Percentiles rank a stretch among this genome's conserved stretches.
phyloP scores from a whole-genome alignment of 2,888 invertebrate genomes.

The Tupiocoris notatus region DNA sequence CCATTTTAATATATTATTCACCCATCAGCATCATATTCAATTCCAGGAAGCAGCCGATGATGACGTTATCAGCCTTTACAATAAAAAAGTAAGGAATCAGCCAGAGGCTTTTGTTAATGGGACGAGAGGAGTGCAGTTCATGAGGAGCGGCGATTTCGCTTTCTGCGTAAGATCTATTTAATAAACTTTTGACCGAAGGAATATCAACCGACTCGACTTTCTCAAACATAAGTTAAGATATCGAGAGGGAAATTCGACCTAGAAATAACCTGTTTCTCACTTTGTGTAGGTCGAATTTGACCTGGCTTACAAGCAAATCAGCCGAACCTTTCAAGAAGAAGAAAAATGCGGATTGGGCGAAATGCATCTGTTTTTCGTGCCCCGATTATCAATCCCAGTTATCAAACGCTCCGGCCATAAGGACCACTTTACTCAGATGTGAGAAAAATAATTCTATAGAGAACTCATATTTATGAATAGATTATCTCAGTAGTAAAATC shows the following conservation, averaged over 20 bases:
- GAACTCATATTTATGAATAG: no score
- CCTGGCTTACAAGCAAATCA: constrained; percentile 65
- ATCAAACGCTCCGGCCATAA: constrained; percentile 61
- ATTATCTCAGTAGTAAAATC: no score
- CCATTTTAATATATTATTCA: no score
- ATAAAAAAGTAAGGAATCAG: constrained; percentile 58
- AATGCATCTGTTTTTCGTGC: constrained; percentile 63
- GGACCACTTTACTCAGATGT: constrained; percentile 55
- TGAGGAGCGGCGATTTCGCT: constrained; percentile 31
- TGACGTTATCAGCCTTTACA: constrained; percentile 62
- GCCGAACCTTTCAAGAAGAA: constrained; percentile 65
- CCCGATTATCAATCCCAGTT: constrained; percentile 60
- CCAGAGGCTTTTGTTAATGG: constrained; percentile 19
- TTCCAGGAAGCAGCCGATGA: constrained; percentile 60
- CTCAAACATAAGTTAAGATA: no score
- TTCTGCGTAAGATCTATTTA: constrained; percentile 24
- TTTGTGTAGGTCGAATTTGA: constrained; percentile 67
- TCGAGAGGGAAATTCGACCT: no score
- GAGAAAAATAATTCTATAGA: no score
- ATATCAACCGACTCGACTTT: no score
- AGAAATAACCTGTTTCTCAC: no score
- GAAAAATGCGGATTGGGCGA: constrained; percentile 71
- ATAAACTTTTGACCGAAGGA: no score
- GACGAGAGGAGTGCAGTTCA: constrained; percentile 25
- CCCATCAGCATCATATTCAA: no score